Evolutionary conservation across 1,140 invertebrate genomes (phyloP).

Genomic region (Drosophila navojoa): DNA sequence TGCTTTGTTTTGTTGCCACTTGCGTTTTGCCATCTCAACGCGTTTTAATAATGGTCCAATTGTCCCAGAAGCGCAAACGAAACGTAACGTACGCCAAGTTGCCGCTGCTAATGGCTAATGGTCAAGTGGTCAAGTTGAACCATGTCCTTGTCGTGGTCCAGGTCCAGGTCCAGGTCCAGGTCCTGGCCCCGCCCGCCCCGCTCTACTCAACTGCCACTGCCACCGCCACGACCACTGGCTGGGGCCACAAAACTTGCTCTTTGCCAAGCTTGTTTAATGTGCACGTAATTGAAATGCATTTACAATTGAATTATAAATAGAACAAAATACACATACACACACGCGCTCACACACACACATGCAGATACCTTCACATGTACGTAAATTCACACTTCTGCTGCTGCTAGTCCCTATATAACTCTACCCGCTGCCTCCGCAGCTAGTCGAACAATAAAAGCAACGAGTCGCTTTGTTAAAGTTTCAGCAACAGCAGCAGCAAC

Average conservation of each 20-base stretch:
- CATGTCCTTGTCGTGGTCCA: constrained; percentile 27
- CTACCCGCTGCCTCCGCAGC: constrained; percentile 1
- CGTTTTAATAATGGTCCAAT: constrained; percentile 80
- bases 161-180: background rate
- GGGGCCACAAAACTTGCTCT: constrained; percentile 67
- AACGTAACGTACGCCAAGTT: constrained; percentile 58
- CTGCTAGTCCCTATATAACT: background rate
- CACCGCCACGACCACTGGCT: constrained; percentile 22
- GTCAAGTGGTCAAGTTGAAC: constrained; percentile 62
- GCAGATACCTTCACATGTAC: constrained; percentile 37
- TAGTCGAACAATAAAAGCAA: constrained; percentile 48
- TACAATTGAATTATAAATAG: constrained; percentile 83
- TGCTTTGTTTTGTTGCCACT: constrained; percentile 61
- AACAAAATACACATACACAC: constrained; percentile 68
- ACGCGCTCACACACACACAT: constrained; percentile 26
- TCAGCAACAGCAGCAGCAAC: constrained; percentile 60
- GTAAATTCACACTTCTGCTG: constrained; percentile 55
- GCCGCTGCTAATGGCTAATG: constrained; percentile 61
- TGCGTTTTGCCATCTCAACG: constrained; percentile 78
- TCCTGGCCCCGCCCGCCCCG: constrained; percentile 12
- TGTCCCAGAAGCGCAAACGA: constrained; percentile 69
- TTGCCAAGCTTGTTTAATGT: constrained; percentile 76
- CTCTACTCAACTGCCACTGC: background rate
- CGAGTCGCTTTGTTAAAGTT: constrained; percentile 72
- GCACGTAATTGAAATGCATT: constrained; percentile 82